Evolutionary conservation across 2,113 vertebrate genomes (phyloP), one percentile per base, ranked within the genome.

Genomic region (Panthera leo): DNA sequence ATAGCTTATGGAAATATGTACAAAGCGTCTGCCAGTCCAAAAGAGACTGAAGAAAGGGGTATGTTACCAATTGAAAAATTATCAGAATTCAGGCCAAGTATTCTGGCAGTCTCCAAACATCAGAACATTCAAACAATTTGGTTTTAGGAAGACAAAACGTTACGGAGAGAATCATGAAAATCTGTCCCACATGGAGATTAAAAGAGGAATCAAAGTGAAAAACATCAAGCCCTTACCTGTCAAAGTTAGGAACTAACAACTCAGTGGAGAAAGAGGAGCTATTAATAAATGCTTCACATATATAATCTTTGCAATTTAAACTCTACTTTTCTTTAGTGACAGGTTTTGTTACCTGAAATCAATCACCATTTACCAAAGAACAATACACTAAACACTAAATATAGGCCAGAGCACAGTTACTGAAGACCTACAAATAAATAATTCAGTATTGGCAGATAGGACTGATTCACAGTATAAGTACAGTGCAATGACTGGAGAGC

Each of bases 31-130:
- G 25, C 18, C 55, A 76, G 18, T 85, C 55, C 96, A 97, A 97
- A 91, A 94, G 65, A 93, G 53, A 85, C 89, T 95, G 67, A 93
- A 95, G 70, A 94, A 39, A 96, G 29, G 42, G 70, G 45, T 96
- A 96, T 97, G 95, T 80, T 97, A 97, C 87, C 92, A 97, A 97
- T 55, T 97, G 96, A 96, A 92, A 92, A 95, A 65, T 55, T 71
- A 91, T 94, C 90, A 94, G 76, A 94, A 97, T 97, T 51, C 95
- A 94, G 34, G 94, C 96, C 97, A 97, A 96, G 82, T 89, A 78
- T 95, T 85, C 65, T 89, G 87, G 89, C 92, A 63, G 84, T 67
- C 89, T 97, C 84, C 70, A 96, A 94, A 97, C 53, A 85, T 76
- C 94, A 90, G 92, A 96, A 95, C 25, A 55, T 85, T 96, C 80